Conservation (phyloP, 2,888 invertebrate genomes). For the Euplexia lucipara region DNA sequence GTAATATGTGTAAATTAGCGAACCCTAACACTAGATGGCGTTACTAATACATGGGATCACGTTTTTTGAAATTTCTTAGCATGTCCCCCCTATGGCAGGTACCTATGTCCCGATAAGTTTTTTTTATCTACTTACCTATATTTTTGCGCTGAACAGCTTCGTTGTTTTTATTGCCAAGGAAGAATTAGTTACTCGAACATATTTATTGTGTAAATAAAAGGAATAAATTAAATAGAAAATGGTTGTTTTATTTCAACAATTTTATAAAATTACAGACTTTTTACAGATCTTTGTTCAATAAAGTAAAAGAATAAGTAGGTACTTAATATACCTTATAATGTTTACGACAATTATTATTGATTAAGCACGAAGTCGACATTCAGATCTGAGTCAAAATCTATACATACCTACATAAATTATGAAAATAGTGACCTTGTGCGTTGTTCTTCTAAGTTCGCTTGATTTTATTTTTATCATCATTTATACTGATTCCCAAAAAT, state of each 20-base stretch:
- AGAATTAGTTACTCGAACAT: slow-evolving; percentile 59
- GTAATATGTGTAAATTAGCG: too few relatives aligned
- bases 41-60: too few relatives aligned
- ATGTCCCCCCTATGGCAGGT: too few relatives aligned
- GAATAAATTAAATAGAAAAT: slow-evolving; percentile 67
- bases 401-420: too few relatives aligned
- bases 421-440: too few relatives aligned
- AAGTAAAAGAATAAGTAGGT: neutral
- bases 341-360: neutral
- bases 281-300: neutral
- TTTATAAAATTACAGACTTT: slow-evolving; percentile 33
- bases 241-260: slow-evolving; percentile 56
- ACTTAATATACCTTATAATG: neutral
- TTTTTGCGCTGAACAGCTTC: slow-evolving; percentile 52
- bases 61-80: too few relatives aligned
- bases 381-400: neutral
- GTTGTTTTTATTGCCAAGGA: slow-evolving; percentile 62
- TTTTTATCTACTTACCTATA: slow-evolving; percentile 54
- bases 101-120: slow-evolving; percentile 13
- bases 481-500: too few relatives aligned
- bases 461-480: too few relatives aligned
- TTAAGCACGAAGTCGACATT: slow-evolving; percentile 9
- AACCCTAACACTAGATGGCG: too few relatives aligned
- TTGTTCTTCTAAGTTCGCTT: too few relatives aligned
- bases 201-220: slow-evolving; percentile 84